phyloP scores from a whole-genome alignment of 2,888 invertebrate species.

The Strigamia transsilvanica region DNA sequence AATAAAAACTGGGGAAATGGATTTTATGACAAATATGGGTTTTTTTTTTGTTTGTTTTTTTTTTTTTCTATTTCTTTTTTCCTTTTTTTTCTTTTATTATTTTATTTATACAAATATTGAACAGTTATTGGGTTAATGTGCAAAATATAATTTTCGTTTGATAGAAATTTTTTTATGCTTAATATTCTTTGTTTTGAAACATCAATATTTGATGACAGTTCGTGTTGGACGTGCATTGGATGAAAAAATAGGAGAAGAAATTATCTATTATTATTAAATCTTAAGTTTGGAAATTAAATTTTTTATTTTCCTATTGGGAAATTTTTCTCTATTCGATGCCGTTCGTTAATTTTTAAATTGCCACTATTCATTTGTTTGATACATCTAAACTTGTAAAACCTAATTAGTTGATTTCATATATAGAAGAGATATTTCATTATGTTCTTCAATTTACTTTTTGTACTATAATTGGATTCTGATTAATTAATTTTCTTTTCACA shows the following conservation, averaged over 20 bases:
- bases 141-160: no score
- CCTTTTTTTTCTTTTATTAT: not conserved
- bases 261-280: not conserved
- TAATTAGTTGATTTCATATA: not conserved
- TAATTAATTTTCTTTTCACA: conserved; percentile 52
- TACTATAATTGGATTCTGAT: conserved; percentile 10
- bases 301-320: not conserved
- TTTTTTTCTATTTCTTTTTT: not conserved
- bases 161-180: no score
- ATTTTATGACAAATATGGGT: not conserved
- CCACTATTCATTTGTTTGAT: not conserved
- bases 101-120: not conserved
- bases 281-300: not conserved
- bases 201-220: conserved; percentile 14
- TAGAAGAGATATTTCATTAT: not conserved
- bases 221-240: not conserved
- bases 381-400: not conserved
- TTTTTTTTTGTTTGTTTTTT: not conserved
- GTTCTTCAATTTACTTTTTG: conserved; percentile 7
- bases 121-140: no score
- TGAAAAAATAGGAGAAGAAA: not conserved
- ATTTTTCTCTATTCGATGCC: not conserved
- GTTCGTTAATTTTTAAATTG: not conserved
- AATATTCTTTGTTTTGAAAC: not conserved
- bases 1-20: not conserved